Evolutionary conservation across 2,797 vertebrate genomes (phyloP).

Genomic region (Diplodus puntazzo): DNA sequence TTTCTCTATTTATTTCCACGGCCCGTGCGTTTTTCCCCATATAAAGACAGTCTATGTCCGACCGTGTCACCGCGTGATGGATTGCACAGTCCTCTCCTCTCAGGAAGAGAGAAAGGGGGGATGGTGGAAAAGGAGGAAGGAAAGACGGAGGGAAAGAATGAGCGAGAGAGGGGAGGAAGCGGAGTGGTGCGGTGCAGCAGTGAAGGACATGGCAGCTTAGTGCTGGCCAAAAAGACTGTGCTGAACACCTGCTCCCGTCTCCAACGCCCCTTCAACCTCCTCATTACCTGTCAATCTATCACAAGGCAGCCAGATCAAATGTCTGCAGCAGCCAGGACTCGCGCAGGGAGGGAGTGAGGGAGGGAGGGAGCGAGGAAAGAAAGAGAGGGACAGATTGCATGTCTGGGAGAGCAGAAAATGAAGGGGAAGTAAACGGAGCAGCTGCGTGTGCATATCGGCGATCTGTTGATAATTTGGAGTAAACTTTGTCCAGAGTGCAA

Average conservation of each 20-base stretch:
- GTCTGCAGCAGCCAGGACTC: constrained; percentile 79
- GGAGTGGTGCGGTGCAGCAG: constrained; percentile 71
- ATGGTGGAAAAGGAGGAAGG: constrained; percentile 55
- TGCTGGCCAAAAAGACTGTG: constrained; percentile 83
- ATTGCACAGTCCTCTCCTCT: constrained; percentile 78
- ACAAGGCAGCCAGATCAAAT: constrained; percentile 84
- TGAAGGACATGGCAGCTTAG: constrained; percentile 86
- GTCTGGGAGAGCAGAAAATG: constrained; percentile 72
- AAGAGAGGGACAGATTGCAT: constrained; percentile 75
- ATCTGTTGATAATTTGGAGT: constrained; percentile 66
- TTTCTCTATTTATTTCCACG: constrained; percentile 81
- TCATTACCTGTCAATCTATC: constrained; percentile 87
- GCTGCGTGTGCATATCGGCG: constrained; percentile 66
- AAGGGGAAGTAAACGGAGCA: constrained; percentile 73
- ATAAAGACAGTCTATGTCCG: constrained; percentile 82
- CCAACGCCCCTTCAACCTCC: constrained; percentile 82
- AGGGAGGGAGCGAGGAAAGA: constrained; percentile 31
- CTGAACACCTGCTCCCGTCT: constrained; percentile 85
- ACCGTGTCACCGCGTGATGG: constrained; percentile 79
- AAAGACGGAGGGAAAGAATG: constrained; percentile 63
- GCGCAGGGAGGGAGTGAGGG: constrained; percentile 61
- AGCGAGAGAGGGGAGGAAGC: constrained; percentile 65
- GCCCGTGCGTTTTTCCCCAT: constrained; percentile 77
- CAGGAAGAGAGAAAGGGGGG: constrained; percentile 58
- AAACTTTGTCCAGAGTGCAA: constrained; percentile 66